Base-by-base conservation (phyloP, 2,888 invertebrate genomes). In the Notodonta dromedarius region DNA sequence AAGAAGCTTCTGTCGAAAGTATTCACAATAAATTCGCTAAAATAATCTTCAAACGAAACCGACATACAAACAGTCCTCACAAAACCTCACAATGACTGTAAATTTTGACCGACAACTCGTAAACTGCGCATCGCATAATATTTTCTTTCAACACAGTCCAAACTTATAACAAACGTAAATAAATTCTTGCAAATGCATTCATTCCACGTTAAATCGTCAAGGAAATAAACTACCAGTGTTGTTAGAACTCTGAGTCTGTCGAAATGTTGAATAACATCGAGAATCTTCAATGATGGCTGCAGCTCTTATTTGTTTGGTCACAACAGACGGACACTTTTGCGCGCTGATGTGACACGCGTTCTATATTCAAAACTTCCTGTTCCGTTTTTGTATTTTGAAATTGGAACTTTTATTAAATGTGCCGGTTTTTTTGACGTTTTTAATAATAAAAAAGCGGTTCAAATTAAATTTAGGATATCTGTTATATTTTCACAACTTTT, bases 331-430 rank as follows among this genome's bases (percentile, higher is more conserved):
- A 70, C 66, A 78, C 77, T 81, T 83, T 85, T 81, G 83, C 84
- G 77, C 74, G 68, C 70, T 74, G 74, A 79, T 80, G 79, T 76
- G 82, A 82, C 80, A 78, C 67, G 77, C 72, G 77, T 78, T 74
- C 79, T 77, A 79, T 81, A 83, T 84, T 71, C 74, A 78, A 83
- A 77, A 68, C 74, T 84, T 85, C 80, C 80, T 77, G 78, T 81
- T 80, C 74, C 71, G 71, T 81, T 78, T 77, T 67, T 69, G 63
- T 61, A 64, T 74, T 78, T 78, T 68, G 73, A 59, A 56, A 62
- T 46, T 46, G 46, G 46, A 46, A n/a, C 46, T n/a, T 46, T 46
- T 46, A 46, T n/a, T 4, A 46, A 46, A 46, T 5, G n/a, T n/a
- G 46, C n/a, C 11, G 5, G 5, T 46, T 13, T 46, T 5, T 46